Percentiles rank a stretch among this genome's conserved stretches.
These are phyloP conservation scores for Danaus chrysippus DNA, from an alignment of 2,888 invertebrate genomes.

Conservation along the genomic window DNA sequence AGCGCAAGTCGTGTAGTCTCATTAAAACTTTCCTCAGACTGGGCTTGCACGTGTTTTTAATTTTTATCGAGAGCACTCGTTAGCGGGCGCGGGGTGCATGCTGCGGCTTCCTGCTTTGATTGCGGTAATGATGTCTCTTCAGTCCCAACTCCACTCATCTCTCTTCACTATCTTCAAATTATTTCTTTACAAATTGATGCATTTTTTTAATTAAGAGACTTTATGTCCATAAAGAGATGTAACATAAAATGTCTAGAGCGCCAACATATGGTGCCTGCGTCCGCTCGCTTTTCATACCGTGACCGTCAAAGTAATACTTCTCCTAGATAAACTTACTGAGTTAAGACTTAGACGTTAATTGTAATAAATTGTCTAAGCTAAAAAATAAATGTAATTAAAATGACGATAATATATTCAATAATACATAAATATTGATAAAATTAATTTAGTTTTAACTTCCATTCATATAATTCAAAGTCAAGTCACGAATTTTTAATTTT, in stretches of 20 bases:
- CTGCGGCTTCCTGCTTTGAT: constrained; percentile 73
- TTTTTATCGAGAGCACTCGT: constrained; percentile 79
- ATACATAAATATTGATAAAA: too few relatives aligned
- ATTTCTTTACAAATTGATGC: constrained; percentile 68
- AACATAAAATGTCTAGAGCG: constrained; percentile 19
- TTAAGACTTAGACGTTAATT: constrained; percentile 12
- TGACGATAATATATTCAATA: too few relatives aligned
- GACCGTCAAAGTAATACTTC: constrained; percentile 16
- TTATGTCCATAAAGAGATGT: constrained; percentile 28
- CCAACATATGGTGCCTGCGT: constrained; percentile 19
- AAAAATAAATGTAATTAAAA: too few relatives aligned
- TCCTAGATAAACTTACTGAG: constrained; percentile 23
- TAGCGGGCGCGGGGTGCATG: constrained; percentile 50
- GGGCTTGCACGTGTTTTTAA: constrained; percentile 79
- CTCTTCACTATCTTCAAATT: constrained; percentile 67
- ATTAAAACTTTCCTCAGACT: constrained; percentile 79
- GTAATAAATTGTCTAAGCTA: background rate
- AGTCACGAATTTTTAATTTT: too few relatives aligned
- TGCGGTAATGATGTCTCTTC: constrained; percentile 76
- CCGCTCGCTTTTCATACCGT: constrained; percentile 14
- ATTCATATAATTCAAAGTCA: too few relatives aligned
- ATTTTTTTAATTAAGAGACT: constrained; percentile 52
- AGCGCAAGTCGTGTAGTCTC: constrained; percentile 67
- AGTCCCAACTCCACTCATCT: constrained; percentile 52
- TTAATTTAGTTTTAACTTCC: too few relatives aligned